Conservation (phyloP, 2,797 vertebrate species). For the Nannoperca obscura region DNA sequence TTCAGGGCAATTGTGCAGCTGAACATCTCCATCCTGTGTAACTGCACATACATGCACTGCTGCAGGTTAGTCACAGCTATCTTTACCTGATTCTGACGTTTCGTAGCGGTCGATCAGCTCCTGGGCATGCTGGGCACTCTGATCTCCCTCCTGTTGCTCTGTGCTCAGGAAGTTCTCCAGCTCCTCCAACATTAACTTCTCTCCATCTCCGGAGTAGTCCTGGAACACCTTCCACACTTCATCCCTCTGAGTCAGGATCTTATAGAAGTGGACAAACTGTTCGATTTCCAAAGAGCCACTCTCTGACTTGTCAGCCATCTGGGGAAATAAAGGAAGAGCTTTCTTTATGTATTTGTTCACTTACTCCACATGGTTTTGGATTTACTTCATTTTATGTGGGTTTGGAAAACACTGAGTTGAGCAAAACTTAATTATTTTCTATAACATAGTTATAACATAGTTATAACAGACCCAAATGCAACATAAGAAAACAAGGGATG, state of each 20-base stretch:
- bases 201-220: constrained; percentile 90
- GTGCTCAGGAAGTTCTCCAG: constrained; percentile 90
- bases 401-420: background rate
- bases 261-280: constrained; percentile 96
- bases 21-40: background rate
- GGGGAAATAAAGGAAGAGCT: constrained; percentile 22
- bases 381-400: background rate
- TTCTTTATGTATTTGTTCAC: background rate
- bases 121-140: constrained; percentile 84
- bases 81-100: constrained; percentile 90
- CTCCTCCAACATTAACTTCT: constrained; percentile 90
- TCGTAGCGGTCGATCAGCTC: constrained; percentile 91
- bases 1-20: background rate
- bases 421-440: background rate
- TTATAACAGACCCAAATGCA: background rate
- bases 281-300: constrained; percentile 90
- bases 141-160: constrained; percentile 88
- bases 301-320: constrained; percentile 92
- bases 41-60: background rate
- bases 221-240: constrained; percentile 93
- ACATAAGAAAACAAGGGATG: background rate
- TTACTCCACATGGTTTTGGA: background rate
- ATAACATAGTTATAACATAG: background rate
- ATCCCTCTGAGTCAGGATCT: constrained; percentile 91
- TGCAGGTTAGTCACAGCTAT: background rate